Evolutionary conservation across 1,140 invertebrate species (phyloP).

Genomic region (Pachypsylla venusta): DNA sequence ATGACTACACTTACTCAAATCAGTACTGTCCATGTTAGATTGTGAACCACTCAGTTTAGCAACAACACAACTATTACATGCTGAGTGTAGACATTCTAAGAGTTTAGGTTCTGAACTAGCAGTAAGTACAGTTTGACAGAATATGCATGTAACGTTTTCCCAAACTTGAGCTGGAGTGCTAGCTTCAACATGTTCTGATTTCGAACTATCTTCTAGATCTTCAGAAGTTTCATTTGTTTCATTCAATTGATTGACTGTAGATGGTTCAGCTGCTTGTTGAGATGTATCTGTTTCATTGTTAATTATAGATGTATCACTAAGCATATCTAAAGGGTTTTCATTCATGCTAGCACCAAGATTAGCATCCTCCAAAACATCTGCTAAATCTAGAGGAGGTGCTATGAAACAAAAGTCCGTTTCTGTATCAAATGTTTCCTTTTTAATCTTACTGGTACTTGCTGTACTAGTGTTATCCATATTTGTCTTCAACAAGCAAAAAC

Average conservation of each 20-base stretch:
- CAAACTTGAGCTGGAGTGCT: conserved; percentile 16
- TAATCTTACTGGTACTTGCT: neutral
- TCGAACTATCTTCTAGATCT: neutral
- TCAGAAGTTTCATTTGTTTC: neutral
- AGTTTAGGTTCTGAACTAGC: conserved; percentile 53
- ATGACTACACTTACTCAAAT: conserved; percentile 22
- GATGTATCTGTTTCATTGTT: neutral
- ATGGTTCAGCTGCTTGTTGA: neutral
- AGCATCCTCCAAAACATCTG: neutral
- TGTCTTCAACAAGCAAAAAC: too few species aligned
- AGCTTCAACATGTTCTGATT: neutral
- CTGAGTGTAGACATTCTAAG: conserved; percentile 70
- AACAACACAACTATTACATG: conserved; percentile 56
- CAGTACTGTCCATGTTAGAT: conserved; percentile 32
- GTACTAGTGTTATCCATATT: too few species aligned
- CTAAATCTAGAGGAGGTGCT: neutral
- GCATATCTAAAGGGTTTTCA: neutral
- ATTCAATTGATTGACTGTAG: neutral
- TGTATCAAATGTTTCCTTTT: neutral
- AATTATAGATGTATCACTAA: neutral
- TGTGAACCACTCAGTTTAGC: conserved; percentile 44
- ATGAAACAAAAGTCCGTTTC: conserved; percentile 2
- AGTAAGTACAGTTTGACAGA: conserved; percentile 46
- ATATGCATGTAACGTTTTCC: conserved; percentile 41
- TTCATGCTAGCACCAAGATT: neutral